Base-by-base conservation (phyloP, 2,113 vertebrate genomes). In the Sinocyclocheilus grahami region DNA sequence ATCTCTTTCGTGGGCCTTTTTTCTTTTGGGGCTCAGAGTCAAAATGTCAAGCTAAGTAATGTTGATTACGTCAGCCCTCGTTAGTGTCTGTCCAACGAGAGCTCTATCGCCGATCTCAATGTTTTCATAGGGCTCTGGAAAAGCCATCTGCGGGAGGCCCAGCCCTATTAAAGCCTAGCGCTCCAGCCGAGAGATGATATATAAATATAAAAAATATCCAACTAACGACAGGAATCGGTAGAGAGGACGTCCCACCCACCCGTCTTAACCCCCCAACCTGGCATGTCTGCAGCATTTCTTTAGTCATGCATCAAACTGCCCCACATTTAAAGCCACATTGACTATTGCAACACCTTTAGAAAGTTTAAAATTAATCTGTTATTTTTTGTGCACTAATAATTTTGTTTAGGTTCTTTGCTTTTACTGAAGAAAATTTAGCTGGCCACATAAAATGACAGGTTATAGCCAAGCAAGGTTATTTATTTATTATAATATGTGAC, bases 21-120 rank as follows among this genome's bases (percentile, higher is more conserved):
- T 85, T 82, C 86, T 65, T 46, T n/a, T 58, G 82, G 81, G 27
- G 84, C 22, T 62, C 55, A 51, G 75, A 91, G 89, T 90, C 91
- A 89, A 87, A 87, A 87, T 90, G 91, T 92, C 76, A 87, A 90
- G 88, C 87, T 39, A 87, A 85, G 89, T 87, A 85, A 89, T 89
- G 65, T 87, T 80, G 87, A 93, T 91, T 77, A 88, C 91, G 88
- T 91, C 89, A 88, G 83, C 85, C 74, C 88, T 92, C 37, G 78
- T 94, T 92, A 92, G 87, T 51, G 84, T 92, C 86, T 33, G 42
- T 71, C 42, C 71, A 30, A 72, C 78, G 71, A 87, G 82, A 55
- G 67, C 69, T 75, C 82, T 81, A 85, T 86, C 84, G 55, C 71
- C 72, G 2, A 69, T 39, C 85, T 75, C 86, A 58, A 85, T 88